Conservation (phyloP, 2,113 vertebrate species). For the Bubalus kerabau region DNA sequence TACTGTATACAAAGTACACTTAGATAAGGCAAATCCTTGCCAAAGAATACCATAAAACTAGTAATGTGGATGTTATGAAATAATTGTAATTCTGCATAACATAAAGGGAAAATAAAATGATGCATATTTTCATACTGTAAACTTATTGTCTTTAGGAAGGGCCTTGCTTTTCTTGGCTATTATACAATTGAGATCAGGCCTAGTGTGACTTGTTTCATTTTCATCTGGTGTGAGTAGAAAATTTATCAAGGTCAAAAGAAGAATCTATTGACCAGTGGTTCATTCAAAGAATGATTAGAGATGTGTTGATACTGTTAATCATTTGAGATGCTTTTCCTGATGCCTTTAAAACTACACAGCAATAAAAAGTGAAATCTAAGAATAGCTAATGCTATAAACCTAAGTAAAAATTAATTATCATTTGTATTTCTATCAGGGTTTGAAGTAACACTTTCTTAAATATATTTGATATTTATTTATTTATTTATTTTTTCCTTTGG, state of each 20-base stretch:
- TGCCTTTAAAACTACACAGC: neutral
- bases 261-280: neutral
- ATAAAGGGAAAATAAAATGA: neutral
- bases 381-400: neutral
- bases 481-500: neutral
- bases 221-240: neutral
- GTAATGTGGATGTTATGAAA: neutral
- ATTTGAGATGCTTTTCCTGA: neutral
- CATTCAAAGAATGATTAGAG: neutral
- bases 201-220: neutral
- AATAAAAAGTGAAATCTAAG: neutral
- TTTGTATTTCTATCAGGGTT: neutral
- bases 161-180: neutral
- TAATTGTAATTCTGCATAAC: neutral
- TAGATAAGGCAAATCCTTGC: neutral
- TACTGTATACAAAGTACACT: neutral
- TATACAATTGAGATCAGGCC: neutral
- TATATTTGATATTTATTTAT: neutral
- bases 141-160: neutral
- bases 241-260: conserved; percentile 6
- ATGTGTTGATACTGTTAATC: neutral
- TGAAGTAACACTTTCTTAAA: neutral
- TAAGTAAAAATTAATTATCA: neutral
- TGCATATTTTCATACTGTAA: neutral
- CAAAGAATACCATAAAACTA: neutral